Evolutionary conservation across 37 sponge, comb jelly and placozoan genomes (phyloP).

Genomic region (Lycopodina hypogea): DNA sequence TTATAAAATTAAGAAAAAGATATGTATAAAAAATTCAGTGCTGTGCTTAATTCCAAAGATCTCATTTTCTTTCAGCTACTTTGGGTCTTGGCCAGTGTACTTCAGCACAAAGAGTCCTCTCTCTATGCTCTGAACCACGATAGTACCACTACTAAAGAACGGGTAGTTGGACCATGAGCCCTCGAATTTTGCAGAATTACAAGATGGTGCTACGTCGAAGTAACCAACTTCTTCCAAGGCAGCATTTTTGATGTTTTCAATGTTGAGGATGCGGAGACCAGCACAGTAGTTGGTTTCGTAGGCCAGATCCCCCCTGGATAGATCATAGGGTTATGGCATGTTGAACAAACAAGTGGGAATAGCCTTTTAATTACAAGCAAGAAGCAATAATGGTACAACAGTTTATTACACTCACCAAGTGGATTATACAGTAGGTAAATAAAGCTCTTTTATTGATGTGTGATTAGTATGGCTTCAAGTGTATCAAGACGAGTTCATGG

Average conservation of each 20-base stretch:
- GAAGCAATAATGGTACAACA: not conserved
- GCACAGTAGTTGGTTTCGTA: conserved; percentile 78
- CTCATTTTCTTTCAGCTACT: no score
- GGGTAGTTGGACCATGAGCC: conserved; percentile 77
- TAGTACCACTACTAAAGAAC: conserved; percentile 63
- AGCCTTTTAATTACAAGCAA: not conserved
- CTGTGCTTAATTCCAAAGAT: no score
- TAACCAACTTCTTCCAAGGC: conserved; percentile 50
- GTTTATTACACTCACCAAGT: no score
- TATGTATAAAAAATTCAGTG: no score
- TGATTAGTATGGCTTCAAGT: no score
- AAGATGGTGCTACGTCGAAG: conserved; percentile 68
- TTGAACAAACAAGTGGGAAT: no score
- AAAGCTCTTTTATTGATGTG: no score
- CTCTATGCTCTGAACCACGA: conserved; percentile 73
- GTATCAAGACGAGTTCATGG: no score
- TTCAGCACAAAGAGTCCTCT: conserved; percentile 67
- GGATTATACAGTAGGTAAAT: no score
- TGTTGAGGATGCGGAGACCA: conserved; percentile 62
- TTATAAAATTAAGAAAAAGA: no score
- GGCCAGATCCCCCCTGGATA: conserved; percentile 52
- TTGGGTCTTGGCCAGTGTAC: conserved; percentile 48
- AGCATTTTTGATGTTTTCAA: conserved; percentile 31
- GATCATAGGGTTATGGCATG: not conserved
- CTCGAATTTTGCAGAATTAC: conserved; percentile 39